Conservation (phyloP, 2,113 vertebrate genomes). For the Stegastes partitus region DNA sequence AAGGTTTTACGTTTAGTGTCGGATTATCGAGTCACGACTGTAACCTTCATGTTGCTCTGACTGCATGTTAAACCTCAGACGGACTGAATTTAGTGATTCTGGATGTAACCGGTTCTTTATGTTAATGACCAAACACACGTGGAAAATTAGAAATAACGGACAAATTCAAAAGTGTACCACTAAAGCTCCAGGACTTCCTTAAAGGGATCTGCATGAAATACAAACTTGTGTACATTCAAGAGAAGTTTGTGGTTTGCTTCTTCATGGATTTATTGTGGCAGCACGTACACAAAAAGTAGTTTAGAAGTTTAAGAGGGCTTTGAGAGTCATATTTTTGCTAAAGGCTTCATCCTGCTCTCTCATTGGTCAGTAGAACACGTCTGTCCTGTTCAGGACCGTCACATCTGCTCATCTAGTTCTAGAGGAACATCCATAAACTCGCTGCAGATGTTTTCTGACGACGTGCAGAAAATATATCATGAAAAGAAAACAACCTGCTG, state of each 20-base stretch:
- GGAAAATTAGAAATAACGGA: not conserved
- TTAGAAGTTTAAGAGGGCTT: too few relatives aligned
- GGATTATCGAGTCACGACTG: too few relatives aligned
- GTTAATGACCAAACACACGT: rapidly evolving
- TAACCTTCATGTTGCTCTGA: not conserved
- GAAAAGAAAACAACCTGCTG: too few relatives aligned
- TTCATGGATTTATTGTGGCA: too few relatives aligned
- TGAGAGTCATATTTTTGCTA: too few relatives aligned
- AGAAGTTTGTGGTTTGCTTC: too few relatives aligned
- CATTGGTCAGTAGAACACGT: not conserved
- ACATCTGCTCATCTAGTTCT: not conserved
- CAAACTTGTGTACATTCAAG: not conserved
- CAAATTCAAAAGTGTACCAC: not conserved
- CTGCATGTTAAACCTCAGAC: not conserved
- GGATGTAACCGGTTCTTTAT: not conserved
- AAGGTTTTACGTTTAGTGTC: too few relatives aligned
- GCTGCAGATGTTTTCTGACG: not conserved
- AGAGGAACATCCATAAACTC: not conserved
- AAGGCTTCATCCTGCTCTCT: not conserved
- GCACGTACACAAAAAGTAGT: too few relatives aligned
- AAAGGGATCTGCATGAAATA: not conserved
- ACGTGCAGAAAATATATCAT: not conserved
- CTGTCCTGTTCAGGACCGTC: not conserved
- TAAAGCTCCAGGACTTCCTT: not conserved
- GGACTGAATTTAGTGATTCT: not conserved